Evolutionary conservation across 2,888 invertebrate species (phyloP), one percentile per base, ranked within the genome.

Genomic region (Hypolimnas misippus): DNA sequence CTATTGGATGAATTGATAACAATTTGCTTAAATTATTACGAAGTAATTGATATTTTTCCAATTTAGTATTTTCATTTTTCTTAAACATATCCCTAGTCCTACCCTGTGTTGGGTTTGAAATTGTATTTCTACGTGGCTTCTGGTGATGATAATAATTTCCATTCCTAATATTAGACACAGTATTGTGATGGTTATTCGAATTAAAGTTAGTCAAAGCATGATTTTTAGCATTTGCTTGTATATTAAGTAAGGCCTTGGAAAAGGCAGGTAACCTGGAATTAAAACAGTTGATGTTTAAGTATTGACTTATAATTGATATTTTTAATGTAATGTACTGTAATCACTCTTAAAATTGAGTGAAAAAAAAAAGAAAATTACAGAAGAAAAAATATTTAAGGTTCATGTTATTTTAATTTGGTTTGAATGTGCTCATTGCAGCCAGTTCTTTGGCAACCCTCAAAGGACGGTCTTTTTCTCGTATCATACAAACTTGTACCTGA

Each of bases 361-460:
- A 53, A 66, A 61, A 60, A 46, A 62, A 58, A 19, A 10, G 8
- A 35, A 55, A 44, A 49, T 40, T 10, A 42, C 49, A 55, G 38
- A 57, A 46, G 44, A 62, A 67, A 67, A 46, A 49, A 63, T 63
- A 54, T 65, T 70, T 62, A 61, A 63, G 65, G 57, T 63, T 50
- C 54, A 65, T 66, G 62, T 65, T 63, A 60, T 62, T 70, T 71
- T 69, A 63, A 68, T 68, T 66, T 69, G 65, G 59, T 70, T 71
- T 69, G 73, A 65, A 68, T 66, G 72, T 76, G 71, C 53, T 78
- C 73, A 72, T 77, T 65, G 62, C 68, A 72, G 66, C 70, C 68
- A 77, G 73, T 74, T 73, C 78, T 79, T 83, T 78, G 74, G 73
- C 70, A 67, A 71, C 72, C 74, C 76, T 84, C 82, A 86, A 86